Evolutionary conservation across 2,113 vertebrate species (phyloP).

Genomic region (human (Homo sapiens)): DNA sequence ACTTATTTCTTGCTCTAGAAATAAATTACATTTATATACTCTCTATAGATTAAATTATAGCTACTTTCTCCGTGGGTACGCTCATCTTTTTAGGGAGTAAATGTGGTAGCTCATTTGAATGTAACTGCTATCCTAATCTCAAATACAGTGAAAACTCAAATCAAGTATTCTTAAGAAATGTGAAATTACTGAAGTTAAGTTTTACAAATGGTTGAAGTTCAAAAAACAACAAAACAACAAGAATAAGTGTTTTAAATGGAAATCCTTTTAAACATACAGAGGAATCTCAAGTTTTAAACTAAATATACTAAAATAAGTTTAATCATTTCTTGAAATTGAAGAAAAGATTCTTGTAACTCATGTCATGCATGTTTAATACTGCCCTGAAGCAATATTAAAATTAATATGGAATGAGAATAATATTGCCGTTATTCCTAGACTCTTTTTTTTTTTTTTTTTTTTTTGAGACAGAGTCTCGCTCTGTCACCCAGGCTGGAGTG

Average conservation of each 20-base stretch:
- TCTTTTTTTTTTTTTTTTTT: background rate
- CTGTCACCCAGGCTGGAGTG: no score
- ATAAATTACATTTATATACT: background rate
- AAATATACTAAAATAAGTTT: background rate
- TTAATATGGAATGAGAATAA: background rate
- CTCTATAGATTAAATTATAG: constrained; percentile 3
- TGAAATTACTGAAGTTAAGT: background rate
- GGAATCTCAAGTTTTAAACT: background rate
- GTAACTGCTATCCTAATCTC: background rate
- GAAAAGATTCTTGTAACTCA: background rate
- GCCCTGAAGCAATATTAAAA: background rate
- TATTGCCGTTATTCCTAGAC: background rate
- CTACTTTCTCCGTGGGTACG: background rate
- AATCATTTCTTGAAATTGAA: background rate
- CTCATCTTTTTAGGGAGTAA: background rate
- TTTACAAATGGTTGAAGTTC: background rate
- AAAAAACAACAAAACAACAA: background rate
- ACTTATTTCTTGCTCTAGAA: constrained; percentile 8
- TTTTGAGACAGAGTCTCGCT: no score
- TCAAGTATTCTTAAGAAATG: background rate
- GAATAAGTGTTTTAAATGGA: background rate
- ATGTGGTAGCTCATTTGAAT: background rate
- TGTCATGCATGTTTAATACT: constrained; percentile 13
- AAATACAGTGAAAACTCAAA: background rate
- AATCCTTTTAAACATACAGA: background rate